Evolutionary conservation across 2,113 vertebrate genomes (phyloP).

Genomic region (Puffinus mauretanicus): DNA sequence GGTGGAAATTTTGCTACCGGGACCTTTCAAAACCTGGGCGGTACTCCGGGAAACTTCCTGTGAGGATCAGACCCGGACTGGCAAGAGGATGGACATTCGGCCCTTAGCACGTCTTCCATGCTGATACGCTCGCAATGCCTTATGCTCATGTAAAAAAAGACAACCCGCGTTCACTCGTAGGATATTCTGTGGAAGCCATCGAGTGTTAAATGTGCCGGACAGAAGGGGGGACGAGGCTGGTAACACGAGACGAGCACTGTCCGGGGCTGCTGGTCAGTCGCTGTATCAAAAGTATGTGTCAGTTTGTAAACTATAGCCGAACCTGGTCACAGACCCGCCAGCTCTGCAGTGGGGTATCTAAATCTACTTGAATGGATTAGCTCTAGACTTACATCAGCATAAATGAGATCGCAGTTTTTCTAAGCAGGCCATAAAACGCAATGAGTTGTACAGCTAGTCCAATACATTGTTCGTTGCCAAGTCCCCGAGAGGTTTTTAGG

Average conservation of each 20-base stretch:
- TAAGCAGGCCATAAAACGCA: background rate
- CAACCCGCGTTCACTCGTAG: rapidly evolving
- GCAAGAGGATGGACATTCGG: background rate
- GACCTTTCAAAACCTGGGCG: background rate
- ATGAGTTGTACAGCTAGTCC: background rate
- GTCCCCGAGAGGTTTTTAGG: background rate
- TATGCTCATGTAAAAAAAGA: background rate
- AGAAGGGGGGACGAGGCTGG: background rate
- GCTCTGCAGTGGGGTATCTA: background rate
- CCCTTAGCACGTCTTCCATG: background rate
- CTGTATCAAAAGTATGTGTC: no score
- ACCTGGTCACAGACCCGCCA: rapidly evolving
- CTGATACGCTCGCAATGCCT: background rate
- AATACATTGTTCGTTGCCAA: background rate
- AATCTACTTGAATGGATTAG: background rate
- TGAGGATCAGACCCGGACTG: background rate
- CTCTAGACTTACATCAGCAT: background rate
- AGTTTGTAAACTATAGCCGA: background rate
- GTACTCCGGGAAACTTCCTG: background rate
- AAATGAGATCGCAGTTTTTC: background rate
- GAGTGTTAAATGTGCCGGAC: background rate
- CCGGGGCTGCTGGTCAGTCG: rapidly evolving
- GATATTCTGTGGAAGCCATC: background rate
- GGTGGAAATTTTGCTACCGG: background rate
- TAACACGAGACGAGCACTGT: background rate